phyloP scores from a whole-genome alignment of 2,888 invertebrate genomes.

The Nysson spinosus region DNA sequence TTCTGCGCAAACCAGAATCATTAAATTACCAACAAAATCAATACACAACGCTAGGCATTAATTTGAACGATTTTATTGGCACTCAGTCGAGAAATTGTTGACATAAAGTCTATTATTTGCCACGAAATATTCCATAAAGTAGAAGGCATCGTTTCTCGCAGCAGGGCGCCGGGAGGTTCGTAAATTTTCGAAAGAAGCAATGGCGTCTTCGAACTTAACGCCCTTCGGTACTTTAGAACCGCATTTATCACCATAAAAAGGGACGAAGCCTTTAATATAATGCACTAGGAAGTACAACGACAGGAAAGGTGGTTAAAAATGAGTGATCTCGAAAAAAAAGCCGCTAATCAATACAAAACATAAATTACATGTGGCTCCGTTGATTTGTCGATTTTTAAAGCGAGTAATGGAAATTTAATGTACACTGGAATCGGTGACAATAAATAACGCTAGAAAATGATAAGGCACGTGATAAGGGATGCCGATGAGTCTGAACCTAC shows the following conservation, averaged over 20 bases:
- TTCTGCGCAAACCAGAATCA: no score
- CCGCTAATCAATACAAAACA: conserved; percentile 21
- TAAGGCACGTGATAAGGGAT: conserved; percentile 39
- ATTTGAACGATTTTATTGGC: no score
- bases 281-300: no score
- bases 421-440: conserved; percentile 44
- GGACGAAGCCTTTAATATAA: background rate
- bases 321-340: background rate
- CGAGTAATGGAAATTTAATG: conserved; percentile 63
- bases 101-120: no score
- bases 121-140: no score
- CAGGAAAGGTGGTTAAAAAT: background rate
- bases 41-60: no score
- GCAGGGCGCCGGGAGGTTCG: background rate
- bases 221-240: no score
- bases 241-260: background rate
- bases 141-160: no score
- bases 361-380: conserved; percentile 46
- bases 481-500: conserved; percentile 39
- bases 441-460: conserved; percentile 56
- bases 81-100: no score
- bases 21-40: no score
- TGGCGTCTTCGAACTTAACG: no score
- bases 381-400: conserved; percentile 44
- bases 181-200: no score